Evolutionary conservation across 1,140 invertebrate genomes (phyloP).

Genomic region (Cydia pomonella): DNA sequence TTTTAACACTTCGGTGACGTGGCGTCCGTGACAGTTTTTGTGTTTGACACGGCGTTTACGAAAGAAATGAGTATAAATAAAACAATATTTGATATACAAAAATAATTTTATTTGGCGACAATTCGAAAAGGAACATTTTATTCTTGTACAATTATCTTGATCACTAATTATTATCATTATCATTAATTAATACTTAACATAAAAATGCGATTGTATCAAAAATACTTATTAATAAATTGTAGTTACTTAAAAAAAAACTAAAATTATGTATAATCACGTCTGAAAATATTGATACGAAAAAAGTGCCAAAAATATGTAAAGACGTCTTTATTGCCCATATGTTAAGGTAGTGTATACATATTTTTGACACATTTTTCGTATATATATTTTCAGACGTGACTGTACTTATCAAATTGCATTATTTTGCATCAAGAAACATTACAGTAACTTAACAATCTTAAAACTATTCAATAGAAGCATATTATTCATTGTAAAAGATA

Average conservation of each 20-base stretch:
- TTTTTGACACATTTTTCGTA: no score
- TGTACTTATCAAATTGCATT: conserved; percentile 7
- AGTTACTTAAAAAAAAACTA: not conserved
- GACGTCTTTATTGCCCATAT: no score
- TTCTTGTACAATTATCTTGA: conserved; percentile 14
- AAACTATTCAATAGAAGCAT: no score
- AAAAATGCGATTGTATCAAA: conserved; percentile 33
- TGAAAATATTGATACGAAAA: no score
- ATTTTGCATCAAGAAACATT: not conserved
- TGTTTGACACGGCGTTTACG: no score
- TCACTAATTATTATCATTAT: conserved; percentile 5
- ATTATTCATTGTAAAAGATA: no score
- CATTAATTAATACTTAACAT: conserved; percentile 12
- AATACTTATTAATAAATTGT: conserved; percentile 16
- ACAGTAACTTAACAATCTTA: not conserved
- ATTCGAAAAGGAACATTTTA: conserved; percentile 28
- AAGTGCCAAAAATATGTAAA: no score
- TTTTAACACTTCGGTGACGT: no score
- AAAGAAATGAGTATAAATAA: not conserved
- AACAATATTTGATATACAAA: conserved; percentile 7
- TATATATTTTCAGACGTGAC: no score
- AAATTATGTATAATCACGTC: no score
- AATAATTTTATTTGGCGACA: conserved; percentile 30
- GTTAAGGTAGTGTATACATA: no score
- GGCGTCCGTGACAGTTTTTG: no score